phyloP scores from a whole-genome alignment of 1,140 invertebrate genomes.

The Patella vulgata region DNA sequence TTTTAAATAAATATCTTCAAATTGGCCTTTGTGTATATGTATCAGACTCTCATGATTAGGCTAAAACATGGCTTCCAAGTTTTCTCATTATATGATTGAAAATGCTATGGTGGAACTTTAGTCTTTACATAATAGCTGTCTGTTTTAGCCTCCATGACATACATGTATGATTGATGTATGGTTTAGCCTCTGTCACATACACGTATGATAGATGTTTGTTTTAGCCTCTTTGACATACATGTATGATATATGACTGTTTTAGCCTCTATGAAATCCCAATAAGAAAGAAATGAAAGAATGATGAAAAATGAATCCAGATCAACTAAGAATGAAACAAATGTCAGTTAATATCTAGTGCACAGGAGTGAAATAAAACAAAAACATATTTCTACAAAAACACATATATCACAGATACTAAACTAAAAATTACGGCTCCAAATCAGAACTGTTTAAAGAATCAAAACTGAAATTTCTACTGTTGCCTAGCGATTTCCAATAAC shows the following conservation, averaged over 20 bases:
- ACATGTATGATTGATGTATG: too few species aligned
- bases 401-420: background rate
- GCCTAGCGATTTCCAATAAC: slow-evolving; percentile 55
- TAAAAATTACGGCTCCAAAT: background rate
- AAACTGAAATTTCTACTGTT: slow-evolving; percentile 28
- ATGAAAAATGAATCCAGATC: background rate
- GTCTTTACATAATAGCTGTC: too few species aligned
- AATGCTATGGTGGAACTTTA: too few species aligned
- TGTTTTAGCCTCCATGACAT: too few species aligned
- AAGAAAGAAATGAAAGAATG: background rate
- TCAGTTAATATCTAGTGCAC: background rate
- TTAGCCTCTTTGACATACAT: too few species aligned
- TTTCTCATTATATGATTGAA: too few species aligned
- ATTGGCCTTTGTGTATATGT: too few species aligned
- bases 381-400: background rate
- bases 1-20: too few species aligned
- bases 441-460: slow-evolving; percentile 22
- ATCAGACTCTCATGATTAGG: too few species aligned
- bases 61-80: too few species aligned
- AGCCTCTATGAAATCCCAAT: background rate
- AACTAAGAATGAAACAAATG: background rate
- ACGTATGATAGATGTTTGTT: too few species aligned
- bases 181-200: too few species aligned
- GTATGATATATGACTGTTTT: background rate
- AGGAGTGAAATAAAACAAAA: background rate